phyloP scores from a whole-genome alignment of 2,113 vertebrate species.

The Lontra canadensis region DNA sequence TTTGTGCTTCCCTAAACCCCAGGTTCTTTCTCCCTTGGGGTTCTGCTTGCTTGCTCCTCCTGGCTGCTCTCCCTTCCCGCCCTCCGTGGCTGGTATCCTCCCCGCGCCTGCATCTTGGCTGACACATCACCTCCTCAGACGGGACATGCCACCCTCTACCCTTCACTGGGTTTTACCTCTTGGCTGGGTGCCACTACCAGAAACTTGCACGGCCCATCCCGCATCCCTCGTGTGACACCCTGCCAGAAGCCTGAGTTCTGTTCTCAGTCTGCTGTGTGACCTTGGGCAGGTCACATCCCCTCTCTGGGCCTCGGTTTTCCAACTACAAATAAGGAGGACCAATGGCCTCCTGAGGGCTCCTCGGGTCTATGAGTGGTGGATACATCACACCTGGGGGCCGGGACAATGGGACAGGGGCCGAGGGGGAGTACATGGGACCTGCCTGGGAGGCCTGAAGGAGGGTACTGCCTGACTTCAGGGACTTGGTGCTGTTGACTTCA shows the following conservation, averaged over 20 bases:
- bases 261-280: neutral
- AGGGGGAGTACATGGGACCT: rapidly evolving
- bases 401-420: too few relatives aligned
- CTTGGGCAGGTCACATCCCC: neutral
- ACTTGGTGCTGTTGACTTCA: neutral
- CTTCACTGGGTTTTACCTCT: neutral
- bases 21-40: neutral
- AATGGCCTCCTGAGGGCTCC: neutral
- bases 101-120: neutral
- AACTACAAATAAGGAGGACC: neutral
- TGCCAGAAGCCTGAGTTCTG: neutral
- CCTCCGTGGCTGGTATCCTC: neutral
- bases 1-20: neutral
- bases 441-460: neutral
- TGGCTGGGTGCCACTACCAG: neutral
- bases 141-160: neutral
- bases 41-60: neutral
- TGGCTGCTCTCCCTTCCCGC: neutral
- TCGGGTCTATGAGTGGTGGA: neutral
- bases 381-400: neutral
- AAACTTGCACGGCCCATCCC: neutral
- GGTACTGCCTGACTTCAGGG: neutral
- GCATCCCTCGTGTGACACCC: rapidly evolving
- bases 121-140: neutral
- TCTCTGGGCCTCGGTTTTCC: neutral